Evolutionary conservation across 2,888 invertebrate species (phyloP).

Genomic region (Cremastinae sp.): DNA sequence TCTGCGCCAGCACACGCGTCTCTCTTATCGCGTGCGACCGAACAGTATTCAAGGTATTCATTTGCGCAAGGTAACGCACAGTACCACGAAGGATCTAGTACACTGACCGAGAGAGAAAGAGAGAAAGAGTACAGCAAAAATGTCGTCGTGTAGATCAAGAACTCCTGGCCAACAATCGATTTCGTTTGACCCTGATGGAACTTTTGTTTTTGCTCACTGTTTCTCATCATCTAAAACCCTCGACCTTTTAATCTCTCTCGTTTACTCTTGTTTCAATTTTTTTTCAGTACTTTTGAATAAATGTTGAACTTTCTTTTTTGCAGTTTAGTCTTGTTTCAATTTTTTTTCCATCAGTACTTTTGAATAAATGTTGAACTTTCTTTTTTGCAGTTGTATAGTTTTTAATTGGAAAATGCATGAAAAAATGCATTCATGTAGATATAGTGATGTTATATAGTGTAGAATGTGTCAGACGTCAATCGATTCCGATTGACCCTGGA

Average conservation of each 20-base stretch:
- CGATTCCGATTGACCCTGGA: no score
- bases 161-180: slow-evolving; percentile 45
- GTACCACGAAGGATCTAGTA: slow-evolving; percentile 33
- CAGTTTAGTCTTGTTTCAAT: neutral
- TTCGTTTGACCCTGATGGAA: slow-evolving; percentile 27
- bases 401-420: no score
- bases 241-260: neutral
- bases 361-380: no score
- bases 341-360: no score
- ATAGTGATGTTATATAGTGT: no score
- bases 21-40: slow-evolving; percentile 56
- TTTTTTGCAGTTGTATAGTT: no score
- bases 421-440: no score
- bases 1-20: slow-evolving; percentile 15
- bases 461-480: no score
- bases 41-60: slow-evolving; percentile 57
- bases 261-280: neutral
- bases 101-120: slow-evolving; percentile 6
- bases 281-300: no score
- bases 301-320: no score
- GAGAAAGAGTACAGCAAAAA: slow-evolving; percentile 29
- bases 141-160: slow-evolving; percentile 17
- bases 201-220: neutral
- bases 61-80: slow-evolving; percentile 40
- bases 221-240: neutral